Evolutionary conservation across 2,113 vertebrate species (phyloP).

Genomic region (Misgurnus mizolepis): DNA sequence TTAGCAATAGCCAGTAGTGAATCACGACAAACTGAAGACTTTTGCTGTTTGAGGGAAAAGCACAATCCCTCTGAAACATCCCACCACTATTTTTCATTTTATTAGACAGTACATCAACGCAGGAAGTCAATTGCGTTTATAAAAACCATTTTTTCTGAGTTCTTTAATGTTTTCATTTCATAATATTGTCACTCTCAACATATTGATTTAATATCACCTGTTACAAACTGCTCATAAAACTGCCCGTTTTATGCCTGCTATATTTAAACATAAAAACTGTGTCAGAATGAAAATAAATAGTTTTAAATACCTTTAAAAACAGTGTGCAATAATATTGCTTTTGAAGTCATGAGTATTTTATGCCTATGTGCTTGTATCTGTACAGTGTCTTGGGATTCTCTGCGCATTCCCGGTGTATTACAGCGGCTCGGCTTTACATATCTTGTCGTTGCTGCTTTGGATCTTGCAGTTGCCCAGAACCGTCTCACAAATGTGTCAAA

Average conservation of each 20-base stretch:
- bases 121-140: neutral
- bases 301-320: neutral
- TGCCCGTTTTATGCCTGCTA: neutral
- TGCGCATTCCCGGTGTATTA: slow-evolving; percentile 92
- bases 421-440: slow-evolving; percentile 90
- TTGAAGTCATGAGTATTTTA: too few relatives aligned
- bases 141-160: neutral
- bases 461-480: slow-evolving; percentile 78
- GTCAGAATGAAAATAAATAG: neutral
- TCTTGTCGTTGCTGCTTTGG: slow-evolving; percentile 81
- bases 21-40: neutral
- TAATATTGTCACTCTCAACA: neutral
- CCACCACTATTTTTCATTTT: neutral
- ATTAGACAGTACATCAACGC: neutral
- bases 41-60: neutral
- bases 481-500: slow-evolving; percentile 69
- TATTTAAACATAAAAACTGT: neutral
- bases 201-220: neutral
- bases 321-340: neutral
- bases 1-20: too few relatives aligned
- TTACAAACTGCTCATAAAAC: neutral
- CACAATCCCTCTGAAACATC: neutral
- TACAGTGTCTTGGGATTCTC: slow-evolving; percentile 86
- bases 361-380: slow-evolving; percentile 32
- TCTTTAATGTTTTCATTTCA: neutral